These are phyloP conservation scores for Oophaga sylvatica DNA, from an alignment of 2,797 vertebrate genomes.

Conservation along the genomic window DNA sequence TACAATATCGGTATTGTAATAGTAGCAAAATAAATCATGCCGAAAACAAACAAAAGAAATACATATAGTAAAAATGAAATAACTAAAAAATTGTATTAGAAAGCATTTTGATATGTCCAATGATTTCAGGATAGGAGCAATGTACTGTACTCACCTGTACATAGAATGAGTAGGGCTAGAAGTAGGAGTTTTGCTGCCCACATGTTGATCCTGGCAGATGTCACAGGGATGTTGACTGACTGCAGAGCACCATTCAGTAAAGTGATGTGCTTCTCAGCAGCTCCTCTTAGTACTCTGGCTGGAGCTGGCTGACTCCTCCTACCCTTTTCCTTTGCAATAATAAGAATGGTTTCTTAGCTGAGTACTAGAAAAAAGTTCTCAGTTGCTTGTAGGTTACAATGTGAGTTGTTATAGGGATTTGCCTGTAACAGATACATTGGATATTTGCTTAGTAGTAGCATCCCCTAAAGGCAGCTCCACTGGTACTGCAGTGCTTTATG, in stretches of 20 bases:
- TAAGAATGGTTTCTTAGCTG: constrained; percentile 47
- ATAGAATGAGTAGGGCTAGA: constrained; percentile 71
- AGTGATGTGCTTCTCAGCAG: constrained; percentile 64
- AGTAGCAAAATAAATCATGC: not conserved
- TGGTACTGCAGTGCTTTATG: constrained; percentile 49
- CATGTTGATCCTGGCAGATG: constrained; percentile 75
- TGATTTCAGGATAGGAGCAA: not conserved
- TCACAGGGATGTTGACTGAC: constrained; percentile 63
- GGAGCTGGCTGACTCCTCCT: constrained; percentile 40
- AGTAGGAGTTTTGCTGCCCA: constrained; percentile 83
- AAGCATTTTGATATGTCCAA: not conserved
- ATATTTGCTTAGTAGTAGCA: constrained; percentile 60
- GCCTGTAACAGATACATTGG: constrained; percentile 39
- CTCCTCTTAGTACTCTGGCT: constrained; percentile 78
- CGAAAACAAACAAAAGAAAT: too few species aligned
- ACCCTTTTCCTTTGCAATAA: constrained; percentile 38
- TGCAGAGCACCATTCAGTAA: constrained; percentile 55
- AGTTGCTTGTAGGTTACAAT: constrained; percentile 58
- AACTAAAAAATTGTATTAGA: not conserved
- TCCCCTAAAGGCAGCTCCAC: constrained; percentile 52
- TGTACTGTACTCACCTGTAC: constrained; percentile 72
- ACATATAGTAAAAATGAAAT: too few species aligned
- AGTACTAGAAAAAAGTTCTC: constrained; percentile 55
- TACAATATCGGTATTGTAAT: not conserved
- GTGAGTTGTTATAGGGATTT: constrained; percentile 57